Conservation (phyloP, 2,888 invertebrate species). For the Ganaspis brasiliensis region DNA sequence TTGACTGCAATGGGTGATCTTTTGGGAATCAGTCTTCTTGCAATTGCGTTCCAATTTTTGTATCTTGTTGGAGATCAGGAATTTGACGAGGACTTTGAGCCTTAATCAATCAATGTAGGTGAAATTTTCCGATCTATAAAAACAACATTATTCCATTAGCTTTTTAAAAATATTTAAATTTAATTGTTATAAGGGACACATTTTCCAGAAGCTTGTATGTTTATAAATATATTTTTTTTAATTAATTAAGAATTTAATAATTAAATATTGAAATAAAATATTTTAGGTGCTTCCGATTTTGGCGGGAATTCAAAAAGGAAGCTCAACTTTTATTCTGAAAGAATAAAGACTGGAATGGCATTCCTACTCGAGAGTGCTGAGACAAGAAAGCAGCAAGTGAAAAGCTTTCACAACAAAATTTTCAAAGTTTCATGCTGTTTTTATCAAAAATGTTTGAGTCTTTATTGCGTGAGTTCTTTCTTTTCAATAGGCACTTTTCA, state of each 20-base stretch:
- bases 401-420: not conserved
- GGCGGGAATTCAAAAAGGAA: constrained; percentile 38
- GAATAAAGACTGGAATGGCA: constrained; percentile 46
- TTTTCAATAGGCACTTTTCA: not conserved
- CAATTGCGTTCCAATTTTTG: constrained; percentile 85
- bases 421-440: constrained; percentile 21
- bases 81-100: constrained; percentile 72
- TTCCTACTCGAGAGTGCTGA: constrained; percentile 11
- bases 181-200: too few species aligned
- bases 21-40: constrained; percentile 86
- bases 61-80: constrained; percentile 84
- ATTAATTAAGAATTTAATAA: too few species aligned
- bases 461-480: not conserved
- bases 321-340: constrained; percentile 44
- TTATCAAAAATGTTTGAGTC: constrained; percentile 24
- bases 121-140: not conserved
- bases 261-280: constrained; percentile 1
- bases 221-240: constrained; percentile 4
- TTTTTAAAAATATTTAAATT: too few species aligned
- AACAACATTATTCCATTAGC: not conserved
- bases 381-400: constrained; percentile 20
- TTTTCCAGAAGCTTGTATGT: too few species aligned
- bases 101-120: constrained; percentile 50
- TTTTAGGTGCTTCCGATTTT: constrained; percentile 43
- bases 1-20: constrained; percentile 90